A percentile compares a stretch with the other conserved stretches of the same genome.
Evolutionary conservation across 2,113 vertebrate genomes (phyloP).

Genomic region (Colossoma macropomum): DNA sequence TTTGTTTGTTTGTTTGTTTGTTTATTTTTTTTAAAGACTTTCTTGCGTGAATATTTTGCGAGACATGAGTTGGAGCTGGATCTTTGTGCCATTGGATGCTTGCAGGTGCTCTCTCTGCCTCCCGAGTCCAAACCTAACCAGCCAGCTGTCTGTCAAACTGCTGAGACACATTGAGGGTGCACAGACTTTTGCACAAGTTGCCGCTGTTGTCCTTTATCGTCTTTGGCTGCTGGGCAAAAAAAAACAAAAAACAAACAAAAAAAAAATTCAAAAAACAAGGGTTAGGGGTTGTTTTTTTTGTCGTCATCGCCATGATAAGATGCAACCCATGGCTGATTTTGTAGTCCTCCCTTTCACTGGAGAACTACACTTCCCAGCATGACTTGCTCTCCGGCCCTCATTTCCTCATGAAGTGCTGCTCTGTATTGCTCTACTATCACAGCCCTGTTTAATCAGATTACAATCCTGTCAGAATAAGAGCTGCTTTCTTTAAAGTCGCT

Average conservation of each 20-base stretch:
- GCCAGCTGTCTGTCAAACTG: not conserved
- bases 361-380: conserved; percentile 47
- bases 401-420: conserved; percentile 36
- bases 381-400: conserved; percentile 30
- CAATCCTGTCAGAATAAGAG: not conserved
- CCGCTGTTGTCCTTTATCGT: not conserved
- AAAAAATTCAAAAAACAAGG: not conserved
- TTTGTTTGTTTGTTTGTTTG: conserved; percentile 1
- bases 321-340: conserved; percentile 20
- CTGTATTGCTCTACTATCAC: not conserved
- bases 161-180: not conserved
- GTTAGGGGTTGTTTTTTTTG: not conserved
- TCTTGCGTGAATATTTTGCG: not conserved
- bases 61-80: not conserved
- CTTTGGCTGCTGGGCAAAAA: not conserved
- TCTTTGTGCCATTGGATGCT: conserved; percentile 8
- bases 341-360: conserved; percentile 12
- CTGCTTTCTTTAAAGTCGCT: conserved; percentile 22
- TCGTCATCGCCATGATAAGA: not conserved
- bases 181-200: not conserved
- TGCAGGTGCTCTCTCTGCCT: not conserved
- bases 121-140: not conserved
- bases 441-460: not conserved
- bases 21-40: not conserved
- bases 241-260: not conserved